Conservation (phyloP, 1,140 invertebrate species). For the Atta colombica region DNA sequence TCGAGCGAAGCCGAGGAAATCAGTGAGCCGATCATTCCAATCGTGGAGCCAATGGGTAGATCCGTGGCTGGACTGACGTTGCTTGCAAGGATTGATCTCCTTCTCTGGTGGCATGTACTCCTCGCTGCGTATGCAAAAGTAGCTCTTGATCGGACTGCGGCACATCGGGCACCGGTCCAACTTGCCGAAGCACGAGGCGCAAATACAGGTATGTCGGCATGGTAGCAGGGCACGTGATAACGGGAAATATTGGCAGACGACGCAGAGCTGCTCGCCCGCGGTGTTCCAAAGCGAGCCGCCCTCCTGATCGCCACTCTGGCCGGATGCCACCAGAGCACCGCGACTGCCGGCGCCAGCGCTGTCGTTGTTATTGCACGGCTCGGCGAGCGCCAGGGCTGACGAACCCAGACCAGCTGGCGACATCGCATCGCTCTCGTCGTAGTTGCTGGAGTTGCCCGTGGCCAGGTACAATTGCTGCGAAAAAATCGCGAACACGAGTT, state of each 20-base stretch:
- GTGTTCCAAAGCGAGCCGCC: constrained; percentile 87
- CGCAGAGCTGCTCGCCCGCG: constrained; percentile 90
- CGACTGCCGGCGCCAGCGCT: constrained; percentile 71
- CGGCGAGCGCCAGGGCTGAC: constrained; percentile 82
- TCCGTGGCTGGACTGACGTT: constrained; percentile 80
- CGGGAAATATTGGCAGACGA: constrained; percentile 92
- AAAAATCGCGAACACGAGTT: constrained; percentile 34
- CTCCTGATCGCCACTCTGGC: constrained; percentile 81
- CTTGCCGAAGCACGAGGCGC: constrained; percentile 91
- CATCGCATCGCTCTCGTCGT: constrained; percentile 86
- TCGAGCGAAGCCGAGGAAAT: constrained; percentile 89
- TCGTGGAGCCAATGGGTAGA: constrained; percentile 88
- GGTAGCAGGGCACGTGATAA: constrained; percentile 93
- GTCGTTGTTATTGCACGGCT: constrained; percentile 84
- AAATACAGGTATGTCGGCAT: constrained; percentile 94
- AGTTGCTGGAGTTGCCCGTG: constrained; percentile 89
- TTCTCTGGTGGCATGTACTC: constrained; percentile 90
- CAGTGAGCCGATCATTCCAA: constrained; percentile 89
- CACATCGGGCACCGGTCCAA: constrained; percentile 94
- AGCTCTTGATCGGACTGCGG: constrained; percentile 92
- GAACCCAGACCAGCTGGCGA: constrained; percentile 82
- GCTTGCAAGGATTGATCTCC: constrained; percentile 84
- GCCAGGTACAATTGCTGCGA: constrained; percentile 91
- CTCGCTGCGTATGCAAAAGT: constrained; percentile 92
- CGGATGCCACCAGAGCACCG: constrained; percentile 82